These are phyloP conservation scores for Hofmannophila pseudospretella DNA, from an alignment of 2,888 invertebrate genomes.

Conservation along the genomic window DNA sequence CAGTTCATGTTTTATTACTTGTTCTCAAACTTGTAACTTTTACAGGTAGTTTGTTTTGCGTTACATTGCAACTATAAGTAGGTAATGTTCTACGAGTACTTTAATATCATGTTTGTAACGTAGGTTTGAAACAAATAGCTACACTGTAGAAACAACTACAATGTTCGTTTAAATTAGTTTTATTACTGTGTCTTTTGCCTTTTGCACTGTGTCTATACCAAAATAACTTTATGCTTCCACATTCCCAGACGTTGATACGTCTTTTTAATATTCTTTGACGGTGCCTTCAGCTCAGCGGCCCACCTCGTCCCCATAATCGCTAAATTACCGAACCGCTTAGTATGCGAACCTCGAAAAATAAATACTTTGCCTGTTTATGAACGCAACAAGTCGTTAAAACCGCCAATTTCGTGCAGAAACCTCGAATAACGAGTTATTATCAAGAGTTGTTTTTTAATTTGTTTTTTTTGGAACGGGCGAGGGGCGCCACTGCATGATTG, in stretches of 20 bases:
- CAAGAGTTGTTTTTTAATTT: slow-evolving; percentile 12
- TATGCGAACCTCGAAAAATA: slow-evolving; percentile 57
- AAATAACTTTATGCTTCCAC: background rate
- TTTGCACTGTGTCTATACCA: background rate
- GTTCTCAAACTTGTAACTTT: no score
- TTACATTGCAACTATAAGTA: no score
- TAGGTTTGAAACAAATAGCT: no score
- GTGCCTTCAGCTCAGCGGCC: slow-evolving; percentile 24
- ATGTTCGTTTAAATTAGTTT: no score
- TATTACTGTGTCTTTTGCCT: no score
- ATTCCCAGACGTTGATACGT: slow-evolving; percentile 3
- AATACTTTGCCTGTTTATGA: slow-evolving; percentile 50
- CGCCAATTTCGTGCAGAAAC: slow-evolving; percentile 35
- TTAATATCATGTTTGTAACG: no score
- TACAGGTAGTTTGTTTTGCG: no score
- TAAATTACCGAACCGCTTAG: slow-evolving; percentile 54
- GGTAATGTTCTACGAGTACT: no score
- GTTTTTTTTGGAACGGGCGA: slow-evolving; percentile 18
- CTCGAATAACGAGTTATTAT: slow-evolving; percentile 17
- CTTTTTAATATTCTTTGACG: slow-evolving; percentile 7
- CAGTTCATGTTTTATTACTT: no score
- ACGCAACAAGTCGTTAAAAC: slow-evolving; percentile 36
- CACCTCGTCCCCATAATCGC: slow-evolving; percentile 52
- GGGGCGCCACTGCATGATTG: slow-evolving; percentile 52
- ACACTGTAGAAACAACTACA: no score